Base-by-base conservation (phyloP, 2,888 invertebrate species). In the Tetragonula carbonaria region DNA sequence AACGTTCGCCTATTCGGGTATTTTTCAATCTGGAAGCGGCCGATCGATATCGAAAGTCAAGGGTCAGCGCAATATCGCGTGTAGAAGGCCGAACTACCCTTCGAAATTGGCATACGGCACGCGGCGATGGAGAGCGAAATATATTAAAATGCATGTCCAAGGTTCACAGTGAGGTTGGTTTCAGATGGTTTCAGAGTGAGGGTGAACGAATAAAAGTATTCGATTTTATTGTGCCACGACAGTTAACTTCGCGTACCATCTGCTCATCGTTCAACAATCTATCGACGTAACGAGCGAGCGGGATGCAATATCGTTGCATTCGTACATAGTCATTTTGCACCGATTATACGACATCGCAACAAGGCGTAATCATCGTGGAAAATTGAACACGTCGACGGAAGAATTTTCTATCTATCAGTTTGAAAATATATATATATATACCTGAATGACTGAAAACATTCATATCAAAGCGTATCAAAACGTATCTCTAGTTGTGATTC, bases 101-200 rank as follows among this genome's bases (percentile, higher is more conserved):
- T 57, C 68, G 74, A 82, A 78, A 78, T 77, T 74, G 81, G 74
- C 85, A 83, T 84, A 87, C 86, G 87, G 88, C 85, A 72, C 75
- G 59, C 80, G 72, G 82, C 70, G 86, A n/a, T 45, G 82, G 79
- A 81, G 82, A 45, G 85, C 87, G 85, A 74, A 86, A 85, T 70
- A 85, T 86, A 90, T 92, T 91, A 91, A 90, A 92, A 91, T 88
- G 88, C 88, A 90, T 86, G 80, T 80, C 72, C 78, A 70, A 76
- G 81, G 4, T 59, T 57, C 16, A 6, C 23, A 74, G 57, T 71
- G 45, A 45, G 45, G 8, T 8, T 45, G 73, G 72, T 38, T 28
- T 28, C 28, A 28, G 28, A 28, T 28, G 28, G 28, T 28, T 28
- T 38, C 74, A 63, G 68, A 51, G 55, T 59, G 77, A 78, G 81